These are phyloP conservation scores for Dicentrarchus labrax DNA, from an alignment of 2,113 vertebrate genomes.

Conservation along the genomic window DNA sequence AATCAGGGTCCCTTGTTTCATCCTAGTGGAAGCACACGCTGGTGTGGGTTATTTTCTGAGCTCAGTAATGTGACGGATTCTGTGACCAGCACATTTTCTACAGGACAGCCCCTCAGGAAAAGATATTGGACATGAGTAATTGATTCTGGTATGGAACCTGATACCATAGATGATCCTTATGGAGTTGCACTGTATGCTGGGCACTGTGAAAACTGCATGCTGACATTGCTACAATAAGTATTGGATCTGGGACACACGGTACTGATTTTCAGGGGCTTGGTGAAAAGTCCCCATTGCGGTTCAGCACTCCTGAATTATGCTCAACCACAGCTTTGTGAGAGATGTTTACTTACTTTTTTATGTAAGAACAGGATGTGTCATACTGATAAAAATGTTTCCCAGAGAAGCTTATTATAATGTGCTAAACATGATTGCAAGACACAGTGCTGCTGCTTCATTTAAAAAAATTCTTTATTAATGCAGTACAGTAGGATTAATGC, in stretches of 20 bases:
- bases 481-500: conserved; percentile 32
- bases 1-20: not conserved
- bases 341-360: not conserved
- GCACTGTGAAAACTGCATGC: not conserved
- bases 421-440: not conserved
- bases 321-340: not conserved
- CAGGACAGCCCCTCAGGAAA: not conserved
- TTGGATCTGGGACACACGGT: not conserved
- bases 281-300: too few species aligned
- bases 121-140: not conserved
- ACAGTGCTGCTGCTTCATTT: conserved; percentile 9
- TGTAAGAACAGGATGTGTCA: not conserved
- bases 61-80: not conserved
- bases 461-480: conserved; percentile 66
- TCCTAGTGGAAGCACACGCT: not conserved
- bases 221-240: not conserved
- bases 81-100: not conserved
- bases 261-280: not conserved
- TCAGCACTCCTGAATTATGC: not conserved
- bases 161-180: not conserved
- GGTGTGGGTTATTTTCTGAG: not conserved
- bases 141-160: not conserved
- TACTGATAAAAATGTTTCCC: not conserved
- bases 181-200: not conserved
- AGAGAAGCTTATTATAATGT: not conserved